Base-by-base conservation (phyloP, 1,140 invertebrate genomes). In the Penaeus japonicus region DNA sequence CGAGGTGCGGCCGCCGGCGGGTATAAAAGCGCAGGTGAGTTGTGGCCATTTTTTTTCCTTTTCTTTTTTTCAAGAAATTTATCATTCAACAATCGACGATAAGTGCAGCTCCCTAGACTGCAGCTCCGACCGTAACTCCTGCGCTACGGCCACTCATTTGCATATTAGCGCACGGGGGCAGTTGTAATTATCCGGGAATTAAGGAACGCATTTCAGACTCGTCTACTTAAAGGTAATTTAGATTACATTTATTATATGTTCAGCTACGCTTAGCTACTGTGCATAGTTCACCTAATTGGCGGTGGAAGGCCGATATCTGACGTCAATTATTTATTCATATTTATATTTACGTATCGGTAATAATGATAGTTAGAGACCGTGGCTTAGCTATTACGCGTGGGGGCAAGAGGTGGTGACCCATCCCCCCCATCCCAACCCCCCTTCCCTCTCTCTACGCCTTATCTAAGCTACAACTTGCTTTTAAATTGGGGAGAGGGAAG, bases 331-430 rank as follows among this genome's bases (percentile, higher is more conserved):
- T 78, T 88, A 88, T 84, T 82, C 47, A 54, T 65, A 88, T 77
- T 78, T 73, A 79, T 88, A 88, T 88, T 88, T 88, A 88, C 87
- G 87, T 59, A 83, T 88, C 87, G 24, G 65, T 88, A 88, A 88
- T 88, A 84, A 88, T 55, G 70, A 84, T 88, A 57, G 53, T 88
- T 84, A 77, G 80, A 18, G 53, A 47, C 32, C 47, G 30, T 32
- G 80, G 57, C 18, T 57, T 24, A 24, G 80, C 59, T 77, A 88
- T 88, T 88, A 88, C 79, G 47, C 47, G 47, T 18, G 59, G 32
- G 62, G 80, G 62, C 65, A 24, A 27, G 47, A 47, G 47, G 47
- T 47, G 47, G 47, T 47, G 47, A 47, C 47, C 47, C 47, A 47
- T 47, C 35, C 70, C 22, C 20, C 27, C 35, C 70, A 7, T 32